phyloP scores from a whole-genome alignment of 2,797 vertebrate species.

The Lutjanus campechanus region DNA sequence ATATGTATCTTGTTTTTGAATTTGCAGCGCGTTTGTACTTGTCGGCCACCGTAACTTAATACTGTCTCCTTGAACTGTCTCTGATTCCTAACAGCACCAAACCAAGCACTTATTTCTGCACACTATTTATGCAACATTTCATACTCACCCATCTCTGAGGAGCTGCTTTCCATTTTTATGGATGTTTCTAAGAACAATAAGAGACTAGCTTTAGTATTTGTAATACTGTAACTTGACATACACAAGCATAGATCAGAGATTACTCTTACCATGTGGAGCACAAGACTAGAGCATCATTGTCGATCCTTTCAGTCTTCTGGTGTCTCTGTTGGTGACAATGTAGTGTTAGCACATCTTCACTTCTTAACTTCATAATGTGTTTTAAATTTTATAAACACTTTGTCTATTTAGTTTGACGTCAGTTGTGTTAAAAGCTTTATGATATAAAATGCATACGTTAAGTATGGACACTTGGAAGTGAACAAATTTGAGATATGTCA shows the following conservation, averaged over 20 bases:
- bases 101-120: background rate
- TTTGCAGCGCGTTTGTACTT: too few species aligned
- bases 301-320: background rate
- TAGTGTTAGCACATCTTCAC: background rate
- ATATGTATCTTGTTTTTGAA: too few species aligned
- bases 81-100: background rate
- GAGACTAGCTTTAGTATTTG: background rate
- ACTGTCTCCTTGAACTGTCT: background rate
- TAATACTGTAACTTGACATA: background rate
- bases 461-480: background rate
- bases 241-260: background rate
- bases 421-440: background rate
- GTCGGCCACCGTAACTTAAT: too few species aligned
- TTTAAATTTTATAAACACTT: background rate
- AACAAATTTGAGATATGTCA: too few species aligned
- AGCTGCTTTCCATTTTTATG: slow-evolving; percentile 17
- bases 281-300: background rate
- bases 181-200: background rate
- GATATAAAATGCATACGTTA: background rate
- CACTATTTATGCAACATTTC: background rate
- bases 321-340: background rate
- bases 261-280: background rate
- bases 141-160: slow-evolving; percentile 30
- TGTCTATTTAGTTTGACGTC: background rate
- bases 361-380: too few species aligned